phyloP scores from a whole-genome alignment of 2,113 vertebrate species.

The Melanostigma gelatinosum region DNA sequence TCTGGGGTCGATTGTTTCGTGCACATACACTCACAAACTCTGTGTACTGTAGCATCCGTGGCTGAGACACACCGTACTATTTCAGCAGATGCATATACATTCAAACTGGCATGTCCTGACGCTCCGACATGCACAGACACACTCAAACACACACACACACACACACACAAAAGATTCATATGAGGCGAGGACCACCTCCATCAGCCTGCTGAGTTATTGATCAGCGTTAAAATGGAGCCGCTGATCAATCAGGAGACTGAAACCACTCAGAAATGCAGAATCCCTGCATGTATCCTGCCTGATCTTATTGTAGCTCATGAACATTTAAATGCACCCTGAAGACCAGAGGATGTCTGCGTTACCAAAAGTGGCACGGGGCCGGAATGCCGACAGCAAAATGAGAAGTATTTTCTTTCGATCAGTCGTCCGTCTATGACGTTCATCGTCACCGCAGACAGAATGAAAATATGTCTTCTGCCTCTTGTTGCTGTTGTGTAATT shows the following conservation, averaged over 20 bases:
- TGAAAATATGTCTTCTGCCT: not conserved
- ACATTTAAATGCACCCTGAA: not conserved
- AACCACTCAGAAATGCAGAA: slow-evolving; percentile 31
- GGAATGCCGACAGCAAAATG: not conserved
- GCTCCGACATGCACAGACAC: not conserved
- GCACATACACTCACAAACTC: not conserved
- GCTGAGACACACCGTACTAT: not conserved
- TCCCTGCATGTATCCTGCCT: not conserved
- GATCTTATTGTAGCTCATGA: not conserved
- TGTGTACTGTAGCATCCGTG: no score
- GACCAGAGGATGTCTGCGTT: not conserved
- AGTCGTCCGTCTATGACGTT: not conserved
- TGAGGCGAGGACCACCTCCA: slow-evolving; percentile 18
- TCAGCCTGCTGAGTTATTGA: slow-evolving; percentile 46
- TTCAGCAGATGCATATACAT: not conserved
- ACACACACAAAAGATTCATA: not conserved
- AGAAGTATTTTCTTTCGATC: not conserved
- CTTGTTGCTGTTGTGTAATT: slow-evolving; percentile 12
- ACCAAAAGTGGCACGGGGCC: not conserved
- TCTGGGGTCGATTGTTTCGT: slow-evolving; percentile 5
- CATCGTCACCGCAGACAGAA: not conserved
- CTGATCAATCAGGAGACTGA: slow-evolving; percentile 46
- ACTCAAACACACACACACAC: not conserved
- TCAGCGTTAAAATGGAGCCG: slow-evolving; percentile 23
- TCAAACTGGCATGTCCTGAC: not conserved